phyloP scores from a whole-genome alignment of 2,113 vertebrate species.

The Sinocyclocheilus anshuiensis region DNA sequence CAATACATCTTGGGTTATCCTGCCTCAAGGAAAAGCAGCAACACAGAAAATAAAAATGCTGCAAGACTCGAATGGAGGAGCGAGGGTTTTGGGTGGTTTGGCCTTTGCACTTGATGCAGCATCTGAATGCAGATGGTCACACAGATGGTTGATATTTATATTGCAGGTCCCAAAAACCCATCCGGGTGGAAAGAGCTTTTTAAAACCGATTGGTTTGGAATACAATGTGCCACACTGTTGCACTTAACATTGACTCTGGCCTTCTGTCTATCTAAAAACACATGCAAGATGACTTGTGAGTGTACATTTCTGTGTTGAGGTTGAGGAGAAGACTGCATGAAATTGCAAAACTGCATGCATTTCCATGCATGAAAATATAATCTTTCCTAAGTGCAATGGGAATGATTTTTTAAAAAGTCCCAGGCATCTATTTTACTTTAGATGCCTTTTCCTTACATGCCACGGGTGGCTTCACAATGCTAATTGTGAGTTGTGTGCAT shows the following conservation, averaged over 20 bases:
- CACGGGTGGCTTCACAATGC: constrained; percentile 62
- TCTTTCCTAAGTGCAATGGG: constrained; percentile 68
- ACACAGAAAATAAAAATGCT: neutral
- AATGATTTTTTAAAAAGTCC: constrained; percentile 69
- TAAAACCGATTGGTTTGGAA: constrained; percentile 71
- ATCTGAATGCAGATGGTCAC: constrained; percentile 77
- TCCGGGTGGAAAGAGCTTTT: constrained; percentile 70
- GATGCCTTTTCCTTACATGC: constrained; percentile 58
- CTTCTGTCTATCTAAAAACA: constrained; percentile 10
- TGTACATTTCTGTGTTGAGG: neutral
- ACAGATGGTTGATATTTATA: constrained; percentile 81
- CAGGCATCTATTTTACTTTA: constrained; percentile 67
- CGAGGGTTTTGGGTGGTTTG: constrained; percentile 69
- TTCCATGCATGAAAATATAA: constrained; percentile 64
- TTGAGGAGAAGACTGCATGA: constrained; percentile 33
- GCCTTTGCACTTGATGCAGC: constrained; percentile 73
- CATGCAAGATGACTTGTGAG: neutral
- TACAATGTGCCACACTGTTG: constrained; percentile 53
- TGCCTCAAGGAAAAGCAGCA: constrained; percentile 16
- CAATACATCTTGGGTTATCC: neutral
- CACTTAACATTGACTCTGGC: constrained; percentile 31
- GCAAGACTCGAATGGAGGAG: constrained; percentile 55
- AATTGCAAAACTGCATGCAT: neutral
- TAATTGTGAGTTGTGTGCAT: constrained; percentile 46
- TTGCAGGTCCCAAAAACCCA: constrained; percentile 72